These are phyloP conservation scores for Teleiodes luculella DNA, from an alignment of 2,888 invertebrate species.

Conservation along the genomic window DNA sequence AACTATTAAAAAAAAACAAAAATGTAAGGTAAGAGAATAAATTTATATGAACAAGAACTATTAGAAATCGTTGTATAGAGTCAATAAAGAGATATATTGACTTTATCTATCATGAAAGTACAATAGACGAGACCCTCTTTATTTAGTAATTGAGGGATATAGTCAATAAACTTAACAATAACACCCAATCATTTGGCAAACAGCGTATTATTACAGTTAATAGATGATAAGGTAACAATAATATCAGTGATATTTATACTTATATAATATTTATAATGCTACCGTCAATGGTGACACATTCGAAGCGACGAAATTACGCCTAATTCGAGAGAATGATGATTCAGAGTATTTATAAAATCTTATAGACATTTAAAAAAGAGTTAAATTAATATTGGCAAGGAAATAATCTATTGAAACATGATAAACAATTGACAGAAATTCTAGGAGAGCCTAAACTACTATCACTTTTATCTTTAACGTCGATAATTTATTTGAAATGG, in stretches of 20 bases:
- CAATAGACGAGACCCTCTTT: background rate
- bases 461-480: constrained; percentile 56
- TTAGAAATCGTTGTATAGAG: too few relatives aligned
- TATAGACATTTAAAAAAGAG: background rate
- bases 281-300: constrained; percentile 31
- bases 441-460: constrained; percentile 47
- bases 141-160: constrained; percentile 8
- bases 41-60: too few relatives aligned
- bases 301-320: constrained; percentile 32
- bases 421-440: background rate
- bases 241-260: constrained; percentile 25
- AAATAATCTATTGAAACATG: background rate
- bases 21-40: too few relatives aligned
- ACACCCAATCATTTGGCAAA: constrained; percentile 29
- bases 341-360: constrained; percentile 13
- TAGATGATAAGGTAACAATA: constrained; percentile 43
- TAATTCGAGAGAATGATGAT: constrained; percentile 26
- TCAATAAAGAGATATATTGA: too few relatives aligned
- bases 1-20: too few relatives aligned
- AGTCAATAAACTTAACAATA: constrained; percentile 26
- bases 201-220: constrained; percentile 13
- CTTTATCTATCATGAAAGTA: background rate
- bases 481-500: constrained; percentile 39
- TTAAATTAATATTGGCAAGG: background rate
- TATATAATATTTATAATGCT: constrained; percentile 20